These are phyloP conservation scores for Elachura formosa DNA, from an alignment of 2,113 vertebrate genomes.

Conservation along the genomic window DNA sequence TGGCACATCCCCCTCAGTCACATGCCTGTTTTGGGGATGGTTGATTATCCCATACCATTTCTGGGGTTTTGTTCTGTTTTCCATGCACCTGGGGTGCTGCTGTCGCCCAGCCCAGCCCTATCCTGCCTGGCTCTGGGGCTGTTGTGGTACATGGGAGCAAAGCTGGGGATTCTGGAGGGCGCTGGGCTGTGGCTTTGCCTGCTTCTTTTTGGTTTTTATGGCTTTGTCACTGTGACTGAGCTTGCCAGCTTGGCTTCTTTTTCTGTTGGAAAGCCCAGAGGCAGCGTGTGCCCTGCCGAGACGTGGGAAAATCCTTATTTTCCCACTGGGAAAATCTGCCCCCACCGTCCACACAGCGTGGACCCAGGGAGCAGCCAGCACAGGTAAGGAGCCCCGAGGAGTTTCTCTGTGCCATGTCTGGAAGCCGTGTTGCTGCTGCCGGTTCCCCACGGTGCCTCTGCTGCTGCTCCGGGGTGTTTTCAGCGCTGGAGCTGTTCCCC, in stretches of 20 bases:
- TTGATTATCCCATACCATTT: background rate
- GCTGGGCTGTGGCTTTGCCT: background rate
- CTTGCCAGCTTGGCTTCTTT: background rate
- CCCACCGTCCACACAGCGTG: rapidly evolving
- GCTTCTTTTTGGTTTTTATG: background rate
- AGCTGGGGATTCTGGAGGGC: background rate
- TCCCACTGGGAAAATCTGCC: background rate
- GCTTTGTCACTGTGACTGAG: background rate
- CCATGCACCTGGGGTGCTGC: background rate
- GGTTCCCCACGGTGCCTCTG: background rate
- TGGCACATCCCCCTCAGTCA: background rate
- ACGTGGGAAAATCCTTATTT: background rate
- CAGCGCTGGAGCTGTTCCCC: background rate
- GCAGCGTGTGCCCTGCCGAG: background rate
- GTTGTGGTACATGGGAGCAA: background rate
- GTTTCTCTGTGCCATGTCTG: background rate
- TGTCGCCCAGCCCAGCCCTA: background rate
- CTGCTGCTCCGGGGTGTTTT: background rate
- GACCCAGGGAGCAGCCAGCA: background rate
- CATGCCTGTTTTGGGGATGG: background rate
- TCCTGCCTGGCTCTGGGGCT: background rate
- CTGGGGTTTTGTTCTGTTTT: background rate
- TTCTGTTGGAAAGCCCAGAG: background rate
- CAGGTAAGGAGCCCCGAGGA: background rate
- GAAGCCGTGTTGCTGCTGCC: background rate